Percentiles rank a stretch among this genome's conserved stretches.
These are phyloP conservation scores for Oligia latruncula DNA, from an alignment of 2,888 invertebrate genomes.

Conservation along the genomic window DNA sequence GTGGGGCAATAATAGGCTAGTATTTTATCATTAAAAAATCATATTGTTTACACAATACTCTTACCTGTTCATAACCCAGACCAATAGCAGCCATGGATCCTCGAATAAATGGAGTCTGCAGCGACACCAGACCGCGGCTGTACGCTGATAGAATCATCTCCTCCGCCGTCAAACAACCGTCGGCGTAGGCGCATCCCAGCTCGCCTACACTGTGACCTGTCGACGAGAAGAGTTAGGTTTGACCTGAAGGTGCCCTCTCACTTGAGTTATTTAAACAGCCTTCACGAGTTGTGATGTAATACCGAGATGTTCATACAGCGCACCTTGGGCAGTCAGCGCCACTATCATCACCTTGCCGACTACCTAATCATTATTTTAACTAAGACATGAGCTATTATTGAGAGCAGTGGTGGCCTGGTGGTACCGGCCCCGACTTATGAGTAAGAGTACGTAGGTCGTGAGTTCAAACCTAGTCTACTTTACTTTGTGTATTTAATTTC, in stretches of 20 bases:
- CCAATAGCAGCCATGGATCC: slow-evolving; percentile 98
- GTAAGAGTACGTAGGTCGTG: too few relatives aligned
- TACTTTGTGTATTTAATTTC: neutral
- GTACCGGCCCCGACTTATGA: too few relatives aligned
- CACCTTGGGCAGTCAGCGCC: neutral
- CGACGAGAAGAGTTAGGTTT: neutral
- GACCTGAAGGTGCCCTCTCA: neutral
- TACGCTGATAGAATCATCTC: slow-evolving; percentile 96
- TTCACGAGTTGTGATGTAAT: neutral
- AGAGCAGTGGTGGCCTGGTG: neutral
- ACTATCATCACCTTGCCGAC: neutral
- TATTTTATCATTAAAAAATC: too few relatives aligned
- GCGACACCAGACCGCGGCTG: slow-evolving; percentile 94
- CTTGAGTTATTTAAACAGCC: neutral
- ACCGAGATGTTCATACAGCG: neutral
- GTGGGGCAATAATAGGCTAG: too few relatives aligned
- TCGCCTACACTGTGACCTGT: slow-evolving; percentile 98
- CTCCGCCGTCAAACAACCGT: slow-evolving; percentile 96
- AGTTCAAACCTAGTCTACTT: neutral
- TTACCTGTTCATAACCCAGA: slow-evolving; percentile 88
- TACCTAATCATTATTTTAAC: neutral
- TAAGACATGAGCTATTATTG: neutral
- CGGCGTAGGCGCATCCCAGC: slow-evolving; percentile 98
- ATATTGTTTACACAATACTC: neutral
- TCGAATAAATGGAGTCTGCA: slow-evolving; percentile 91